These are phyloP conservation scores for Halyomorpha halys DNA, from an alignment of 1,140 invertebrate species.

Conservation along the genomic window DNA sequence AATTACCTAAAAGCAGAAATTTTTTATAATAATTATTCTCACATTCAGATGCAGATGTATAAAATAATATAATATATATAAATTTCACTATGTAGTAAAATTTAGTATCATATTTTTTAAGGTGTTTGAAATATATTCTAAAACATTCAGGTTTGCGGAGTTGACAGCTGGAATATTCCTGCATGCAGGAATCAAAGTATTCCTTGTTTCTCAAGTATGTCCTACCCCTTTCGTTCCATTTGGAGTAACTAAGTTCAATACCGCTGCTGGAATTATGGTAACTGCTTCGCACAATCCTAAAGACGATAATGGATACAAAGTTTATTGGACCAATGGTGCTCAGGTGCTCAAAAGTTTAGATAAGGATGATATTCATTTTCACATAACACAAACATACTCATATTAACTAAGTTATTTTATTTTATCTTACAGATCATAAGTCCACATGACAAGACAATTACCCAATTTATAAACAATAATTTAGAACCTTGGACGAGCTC, in stretches of 20 bases:
- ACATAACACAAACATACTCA: too few species aligned
- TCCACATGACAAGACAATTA: constrained; percentile 83
- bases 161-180: constrained; percentile 78
- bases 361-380: too few species aligned
- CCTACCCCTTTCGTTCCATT: constrained; percentile 93
- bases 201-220: constrained; percentile 67
- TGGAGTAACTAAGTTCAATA: constrained; percentile 55
- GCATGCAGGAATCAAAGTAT: constrained; percentile 64
- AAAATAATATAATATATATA: too few species aligned
- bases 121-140: neutral
- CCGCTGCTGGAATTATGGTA: constrained; percentile 81
- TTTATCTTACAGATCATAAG: constrained; percentile 62
- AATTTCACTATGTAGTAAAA: too few species aligned
- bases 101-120: too few species aligned
- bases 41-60: too few species aligned
- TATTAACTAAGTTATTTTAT: too few species aligned
- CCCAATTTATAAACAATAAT: constrained; percentile 66
- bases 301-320: constrained; percentile 98
- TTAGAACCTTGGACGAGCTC: constrained; percentile 56
- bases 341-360: constrained; percentile 42
- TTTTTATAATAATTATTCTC: too few species aligned
- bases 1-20: too few species aligned
- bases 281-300: constrained; percentile 99
- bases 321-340: constrained; percentile 91
- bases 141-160: constrained; percentile 70